Base-by-base conservation (phyloP, 2,888 invertebrate genomes). In the Herminia tarsipennalis region DNA sequence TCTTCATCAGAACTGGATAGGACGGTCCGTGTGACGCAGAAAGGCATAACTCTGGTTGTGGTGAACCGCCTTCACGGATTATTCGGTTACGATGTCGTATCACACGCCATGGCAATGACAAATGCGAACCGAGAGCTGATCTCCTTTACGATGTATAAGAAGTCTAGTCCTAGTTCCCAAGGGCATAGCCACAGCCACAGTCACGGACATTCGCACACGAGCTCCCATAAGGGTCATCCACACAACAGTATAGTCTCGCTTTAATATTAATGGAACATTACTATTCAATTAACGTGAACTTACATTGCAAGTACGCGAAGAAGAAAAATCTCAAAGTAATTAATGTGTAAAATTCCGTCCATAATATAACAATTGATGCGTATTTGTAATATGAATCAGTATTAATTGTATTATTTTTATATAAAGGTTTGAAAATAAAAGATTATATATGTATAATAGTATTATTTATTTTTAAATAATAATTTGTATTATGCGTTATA, bases 51-150 rank as follows among this genome's bases (percentile, higher is more conserved):
- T 0, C 63, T 92, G 16, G 84, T 88, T 5, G 81, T 90, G 2
- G 90, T 92, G 21, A 92, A 92, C 69, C 76, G 89, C 3, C 73
- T 92, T 1, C 92, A 92, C 65, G 87, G 78, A 1, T 61, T 90
- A n/a, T 77, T 91, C 25, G 92, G 92, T 0, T 92, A 89, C 66
- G 90, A 92, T 66, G 91, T 92, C 6, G 78, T 89, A 1, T 91
- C 91, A 0, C 92, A 92, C 66, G 79, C 92, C 2, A 92, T 92
- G 92, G 85, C 90, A 1, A 90, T 92, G 86, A 90, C 91, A 12
- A 90, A 89, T 57, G 83, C 88, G 8, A 92, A 92, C 66, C 75
- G 91, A 2, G 92, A 92, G 66, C 77, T 91, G 22, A 73, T 91
- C 32, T 90, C 92, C 10, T 92, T 91, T 76, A 86, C 88, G 6